Evolutionary conservation across 2,888 invertebrate species (phyloP), one percentile per base, ranked within the genome.

Genomic region (Acleris cristana): DNA sequence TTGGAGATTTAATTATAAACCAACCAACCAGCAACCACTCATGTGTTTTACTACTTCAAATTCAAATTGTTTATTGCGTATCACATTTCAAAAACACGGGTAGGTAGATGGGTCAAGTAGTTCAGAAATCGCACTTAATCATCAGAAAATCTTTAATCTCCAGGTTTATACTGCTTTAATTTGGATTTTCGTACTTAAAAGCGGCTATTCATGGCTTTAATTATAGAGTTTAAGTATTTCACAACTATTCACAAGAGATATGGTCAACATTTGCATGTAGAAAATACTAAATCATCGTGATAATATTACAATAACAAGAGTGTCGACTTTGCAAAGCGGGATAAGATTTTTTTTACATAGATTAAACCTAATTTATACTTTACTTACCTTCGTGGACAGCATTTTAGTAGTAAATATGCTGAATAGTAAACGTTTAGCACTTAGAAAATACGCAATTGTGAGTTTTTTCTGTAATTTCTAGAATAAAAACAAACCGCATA

Each of bases 371-470:
- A n/a, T 26, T 49, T 40, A 23, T 7, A 51, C 40, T 23, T n/a
- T 19, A 45, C 56, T 56, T 21, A 66, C 66, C 61, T 66, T 66
- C 10, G 66, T 66, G 23, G 52, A 62, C n/a, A 66, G 55, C 67
- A 67, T 67, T 67, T 57, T 63, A n/a, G 40, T 49, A 40, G 49
- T 21, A 1, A 51, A 14, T 30, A 55, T 45, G 52, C 18, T 45
- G 49, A 30, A 62, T 3, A 60, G n/a, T 23, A 55, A 18, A 26
- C 12, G 30, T 40, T 51, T 61, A 52, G n/a, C n/a, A 30, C 16
- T 44, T 49, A 30, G 45, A 19, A 51, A 66, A 16, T n/a, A 26
- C 56, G 49, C 45, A 57, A 45, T 62, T 21, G 14, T 52, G 23
- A 8, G 14, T 58, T 26, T 19, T 45, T 58, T 26, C 30, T 16